phyloP scores from a whole-genome alignment of 2,888 invertebrate species.

The Aspidiotus destructor region DNA sequence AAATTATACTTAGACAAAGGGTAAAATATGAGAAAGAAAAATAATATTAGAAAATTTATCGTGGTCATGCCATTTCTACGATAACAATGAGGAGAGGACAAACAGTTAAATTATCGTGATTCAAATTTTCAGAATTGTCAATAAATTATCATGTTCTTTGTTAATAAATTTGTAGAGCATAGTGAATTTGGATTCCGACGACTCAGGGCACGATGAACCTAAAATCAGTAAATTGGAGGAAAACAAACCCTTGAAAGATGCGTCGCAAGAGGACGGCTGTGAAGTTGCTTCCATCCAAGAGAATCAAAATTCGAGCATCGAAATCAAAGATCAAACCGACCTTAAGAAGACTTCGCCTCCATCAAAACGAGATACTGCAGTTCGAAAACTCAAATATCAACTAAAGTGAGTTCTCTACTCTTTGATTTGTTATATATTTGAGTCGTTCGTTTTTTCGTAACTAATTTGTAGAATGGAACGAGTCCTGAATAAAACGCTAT shows the following conservation, averaged over 20 bases:
- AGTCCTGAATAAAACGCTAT: background rate
- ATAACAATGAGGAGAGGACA: too few species aligned
- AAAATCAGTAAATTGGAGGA: conserved; percentile 18
- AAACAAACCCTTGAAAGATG: conserved; percentile 14
- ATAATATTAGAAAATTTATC: too few species aligned
- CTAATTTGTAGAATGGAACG: background rate
- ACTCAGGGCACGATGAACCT: conserved; percentile 25
- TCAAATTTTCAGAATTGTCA: background rate
- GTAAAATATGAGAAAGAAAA: too few species aligned
- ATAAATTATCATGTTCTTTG: too few species aligned
- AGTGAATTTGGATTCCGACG: conserved; percentile 26
- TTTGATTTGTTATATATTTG: background rate
- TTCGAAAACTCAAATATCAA: conserved; percentile 25
- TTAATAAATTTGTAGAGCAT: conserved; percentile 4
- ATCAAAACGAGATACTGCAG: conserved; percentile 17
- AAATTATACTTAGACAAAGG: too few species aligned
- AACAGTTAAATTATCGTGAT: too few species aligned
- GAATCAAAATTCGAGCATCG: conserved; percentile 13
- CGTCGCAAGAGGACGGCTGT: conserved; percentile 7
- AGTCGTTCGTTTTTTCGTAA: background rate
- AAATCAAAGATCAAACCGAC: conserved; percentile 19
- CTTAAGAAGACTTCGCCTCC: conserved; percentile 22
- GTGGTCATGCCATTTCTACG: too few species aligned
- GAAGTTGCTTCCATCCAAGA: background rate
- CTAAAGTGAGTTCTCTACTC: conserved; percentile 13